These are phyloP conservation scores for Autographa pulchrina DNA, from an alignment of 2,888 invertebrate species.

Conservation along the genomic window DNA sequence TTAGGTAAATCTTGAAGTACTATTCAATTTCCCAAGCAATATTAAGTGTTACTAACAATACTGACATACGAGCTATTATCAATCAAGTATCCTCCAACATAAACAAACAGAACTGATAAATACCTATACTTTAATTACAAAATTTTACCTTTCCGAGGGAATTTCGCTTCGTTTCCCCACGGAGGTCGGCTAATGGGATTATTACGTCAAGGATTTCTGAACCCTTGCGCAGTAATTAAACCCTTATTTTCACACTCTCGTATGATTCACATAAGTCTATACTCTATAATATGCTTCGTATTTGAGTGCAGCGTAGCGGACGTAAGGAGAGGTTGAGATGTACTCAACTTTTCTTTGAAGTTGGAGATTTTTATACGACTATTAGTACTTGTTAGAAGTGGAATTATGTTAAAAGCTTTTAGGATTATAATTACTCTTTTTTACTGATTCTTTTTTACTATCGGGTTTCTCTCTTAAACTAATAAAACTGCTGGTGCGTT, in stretches of 20 bases:
- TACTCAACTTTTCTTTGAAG: neutral
- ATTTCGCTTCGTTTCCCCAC: neutral
- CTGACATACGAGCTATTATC: neutral
- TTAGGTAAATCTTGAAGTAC: too few species aligned
- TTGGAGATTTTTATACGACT: neutral
- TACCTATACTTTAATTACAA: neutral
- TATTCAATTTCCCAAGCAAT: too few species aligned
- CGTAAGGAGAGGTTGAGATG: neutral
- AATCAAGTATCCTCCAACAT: neutral
- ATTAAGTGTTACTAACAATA: too few species aligned
- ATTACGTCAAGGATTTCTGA: constrained; percentile 1
- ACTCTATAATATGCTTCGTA: neutral
- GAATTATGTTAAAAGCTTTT: neutral
- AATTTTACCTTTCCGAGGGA: neutral
- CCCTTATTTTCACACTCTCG: constrained; percentile 2
- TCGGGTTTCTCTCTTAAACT: too few species aligned
- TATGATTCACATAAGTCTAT: neutral
- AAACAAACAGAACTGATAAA: neutral
- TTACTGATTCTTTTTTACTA: neutral
- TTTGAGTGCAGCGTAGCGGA: neutral
- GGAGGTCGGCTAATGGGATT: neutral
- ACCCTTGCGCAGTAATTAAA: constrained; percentile 1
- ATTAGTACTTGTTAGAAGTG: neutral
- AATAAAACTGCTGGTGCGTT: too few species aligned
- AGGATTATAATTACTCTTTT: neutral